Conservation (phyloP, 2,888 invertebrate genomes). For the Pycnomerus fuliginosus region DNA sequence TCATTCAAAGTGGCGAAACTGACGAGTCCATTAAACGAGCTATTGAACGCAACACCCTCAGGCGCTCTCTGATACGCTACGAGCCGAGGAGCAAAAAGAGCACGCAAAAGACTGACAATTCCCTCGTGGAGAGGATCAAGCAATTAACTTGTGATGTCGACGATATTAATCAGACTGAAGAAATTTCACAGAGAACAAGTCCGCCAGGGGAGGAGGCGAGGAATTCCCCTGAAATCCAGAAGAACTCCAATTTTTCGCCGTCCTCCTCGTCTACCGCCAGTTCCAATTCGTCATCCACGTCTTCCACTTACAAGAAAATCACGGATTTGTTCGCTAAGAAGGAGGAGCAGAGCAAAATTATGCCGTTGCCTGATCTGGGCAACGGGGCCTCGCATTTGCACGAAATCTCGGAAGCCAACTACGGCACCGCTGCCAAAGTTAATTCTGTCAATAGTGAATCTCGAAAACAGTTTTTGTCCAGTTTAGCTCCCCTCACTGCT, state of each 20-base stretch:
- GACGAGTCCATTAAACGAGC: constrained; percentile 71
- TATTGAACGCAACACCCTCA: constrained; percentile 79
- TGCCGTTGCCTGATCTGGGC: constrained; percentile 56
- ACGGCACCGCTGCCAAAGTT: constrained; percentile 50
- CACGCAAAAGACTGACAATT: constrained; percentile 66
- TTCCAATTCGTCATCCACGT: constrained; percentile 60
- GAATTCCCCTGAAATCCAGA: constrained; percentile 37
- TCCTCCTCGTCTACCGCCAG: constrained; percentile 59
- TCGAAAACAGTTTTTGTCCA: constrained; percentile 76
- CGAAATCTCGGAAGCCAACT: constrained; percentile 38
- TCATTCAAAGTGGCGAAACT: constrained; percentile 57
- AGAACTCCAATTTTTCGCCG: constrained; percentile 57
- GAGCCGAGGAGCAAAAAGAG: constrained; percentile 53
- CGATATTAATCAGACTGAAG: constrained; percentile 52
- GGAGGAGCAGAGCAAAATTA: constrained; percentile 30
- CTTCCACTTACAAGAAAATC: constrained; percentile 65
- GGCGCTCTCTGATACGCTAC: constrained; percentile 72
- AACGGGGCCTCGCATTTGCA: constrained; percentile 53
- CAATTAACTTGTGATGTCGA: constrained; percentile 85
- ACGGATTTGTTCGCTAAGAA: constrained; percentile 60
- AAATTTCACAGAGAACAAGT: constrained; percentile 60
- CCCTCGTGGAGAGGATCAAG: constrained; percentile 82
- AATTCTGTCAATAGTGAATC: constrained; percentile 57
- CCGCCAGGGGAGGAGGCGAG: constrained; percentile 67
- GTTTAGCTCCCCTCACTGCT: constrained; percentile 74